A percentile compares a stretch with the other conserved stretches of the same genome.
Conservation (phyloP, 2,888 invertebrate genomes). For the Agriopis marginaria region DNA sequence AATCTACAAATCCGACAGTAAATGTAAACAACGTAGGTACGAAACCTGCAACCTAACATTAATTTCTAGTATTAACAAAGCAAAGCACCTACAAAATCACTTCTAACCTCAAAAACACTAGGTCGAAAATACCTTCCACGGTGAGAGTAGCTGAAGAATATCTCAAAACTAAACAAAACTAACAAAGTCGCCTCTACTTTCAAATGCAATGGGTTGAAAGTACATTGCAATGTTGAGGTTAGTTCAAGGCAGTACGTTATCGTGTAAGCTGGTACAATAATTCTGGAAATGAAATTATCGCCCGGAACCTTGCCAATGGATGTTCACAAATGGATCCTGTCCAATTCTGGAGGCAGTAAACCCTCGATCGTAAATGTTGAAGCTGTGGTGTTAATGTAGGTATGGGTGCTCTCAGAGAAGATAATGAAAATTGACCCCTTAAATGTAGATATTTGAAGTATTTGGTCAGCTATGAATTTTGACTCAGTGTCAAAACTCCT, state of each 20-base stretch:
- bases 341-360: conserved; percentile 21
- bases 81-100: neutral
- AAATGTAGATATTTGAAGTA: neutral
- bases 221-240: neutral
- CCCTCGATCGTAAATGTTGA: conserved; percentile 17
- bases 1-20: no score
- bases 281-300: conserved; percentile 37
- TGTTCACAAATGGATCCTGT: conserved; percentile 24
- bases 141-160: neutral
- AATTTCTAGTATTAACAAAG: no score
- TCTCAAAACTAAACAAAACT: neutral
- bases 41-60: neutral
- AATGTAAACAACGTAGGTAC: neutral
- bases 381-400: conserved; percentile 16
- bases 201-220: neutral
- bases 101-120: neutral
- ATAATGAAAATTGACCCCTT: neutral
- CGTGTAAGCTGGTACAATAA: conserved; percentile 25
- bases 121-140: neutral
- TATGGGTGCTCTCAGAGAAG: neutral
- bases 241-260: conserved; percentile 12
- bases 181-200: neutral
- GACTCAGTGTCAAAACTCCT: no score
- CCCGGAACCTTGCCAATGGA: conserved; percentile 26
- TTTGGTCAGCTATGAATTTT: neutral